These are phyloP conservation scores for Coenonympha arcania DNA, from an alignment of 2,888 invertebrate genomes.

Conservation along the genomic window DNA sequence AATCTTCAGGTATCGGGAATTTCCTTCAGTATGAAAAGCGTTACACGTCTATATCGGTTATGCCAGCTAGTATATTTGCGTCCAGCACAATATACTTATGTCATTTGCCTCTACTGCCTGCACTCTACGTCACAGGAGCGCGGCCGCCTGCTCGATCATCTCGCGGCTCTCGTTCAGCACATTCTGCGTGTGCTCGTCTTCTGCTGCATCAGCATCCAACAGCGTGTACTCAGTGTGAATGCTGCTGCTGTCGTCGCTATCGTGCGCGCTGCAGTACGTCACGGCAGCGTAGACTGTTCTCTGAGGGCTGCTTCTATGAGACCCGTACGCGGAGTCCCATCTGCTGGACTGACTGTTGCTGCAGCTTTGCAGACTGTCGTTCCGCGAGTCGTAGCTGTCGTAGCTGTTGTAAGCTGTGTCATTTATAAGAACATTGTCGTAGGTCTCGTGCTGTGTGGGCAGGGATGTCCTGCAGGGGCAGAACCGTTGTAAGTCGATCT, in stretches of 20 bases:
- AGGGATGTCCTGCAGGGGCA: constrained; percentile 58
- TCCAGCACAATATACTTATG: no score
- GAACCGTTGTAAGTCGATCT: constrained; percentile 59
- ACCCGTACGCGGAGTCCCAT: constrained; percentile 66
- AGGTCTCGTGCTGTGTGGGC: constrained; percentile 45
- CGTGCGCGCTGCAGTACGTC: constrained; percentile 63
- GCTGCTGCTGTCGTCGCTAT: constrained; percentile 65
- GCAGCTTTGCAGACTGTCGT: constrained; percentile 50
- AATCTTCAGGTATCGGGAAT: no score
- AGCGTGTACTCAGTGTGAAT: constrained; percentile 65
- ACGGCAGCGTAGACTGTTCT: constrained; percentile 59
- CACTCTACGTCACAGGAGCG: constrained; percentile 2
- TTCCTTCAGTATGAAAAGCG: no score
- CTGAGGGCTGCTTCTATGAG: constrained; percentile 46
- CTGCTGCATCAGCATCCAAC: constrained; percentile 51
- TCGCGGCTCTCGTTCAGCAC: constrained; percentile 65
- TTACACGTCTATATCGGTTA: no score
- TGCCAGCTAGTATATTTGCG: not conserved
- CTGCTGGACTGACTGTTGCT: constrained; percentile 51
- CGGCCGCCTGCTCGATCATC: constrained; percentile 24
- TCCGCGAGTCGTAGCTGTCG: constrained; percentile 56
- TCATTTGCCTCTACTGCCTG: no score
- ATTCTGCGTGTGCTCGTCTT: constrained; percentile 59
- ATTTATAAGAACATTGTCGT: constrained; percentile 44
- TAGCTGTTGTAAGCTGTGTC: constrained; percentile 45